These are phyloP conservation scores for Pterocles gutturalis DNA, from an alignment of 2,113 vertebrate genomes.

Conservation along the genomic window DNA sequence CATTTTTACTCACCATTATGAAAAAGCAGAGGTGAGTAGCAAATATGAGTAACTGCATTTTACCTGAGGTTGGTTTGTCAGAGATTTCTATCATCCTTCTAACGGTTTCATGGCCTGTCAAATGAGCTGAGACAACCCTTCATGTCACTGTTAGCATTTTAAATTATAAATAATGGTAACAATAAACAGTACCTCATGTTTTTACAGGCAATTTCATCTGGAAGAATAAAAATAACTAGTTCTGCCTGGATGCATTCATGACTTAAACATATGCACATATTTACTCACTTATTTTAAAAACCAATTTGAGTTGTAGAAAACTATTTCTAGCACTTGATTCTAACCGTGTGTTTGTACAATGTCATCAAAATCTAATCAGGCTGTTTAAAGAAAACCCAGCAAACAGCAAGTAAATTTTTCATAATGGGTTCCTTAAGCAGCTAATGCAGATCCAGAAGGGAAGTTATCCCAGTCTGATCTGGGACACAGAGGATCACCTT, in stretches of 20 bases:
- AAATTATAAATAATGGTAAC: constrained; percentile 34
- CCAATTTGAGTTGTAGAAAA: neutral
- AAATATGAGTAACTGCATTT: neutral
- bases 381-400: neutral
- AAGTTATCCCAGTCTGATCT: neutral
- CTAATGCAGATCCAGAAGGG: neutral
- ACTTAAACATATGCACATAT: neutral
- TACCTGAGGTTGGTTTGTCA: neutral
- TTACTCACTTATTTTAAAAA: constrained; percentile 41
- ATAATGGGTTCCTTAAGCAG: neutral
- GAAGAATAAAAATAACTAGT: constrained; percentile 39
- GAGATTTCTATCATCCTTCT: neutral
- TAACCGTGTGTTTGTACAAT: neutral
- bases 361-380: neutral
- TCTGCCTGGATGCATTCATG: neutral
- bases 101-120: neutral
- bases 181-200: constrained; percentile 30
- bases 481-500: neutral
- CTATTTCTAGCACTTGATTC: constrained; percentile 1
- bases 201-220: constrained; percentile 39
- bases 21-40: neutral
- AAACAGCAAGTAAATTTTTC: neutral
- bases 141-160: constrained; percentile 18
- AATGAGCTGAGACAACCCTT: constrained; percentile 33
- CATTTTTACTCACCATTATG: neutral